A percentile compares a stretch with the other conserved stretches of the same genome.
These are phyloP conservation scores for Leptestheria dahalacensis DNA, from an alignment of 1,140 invertebrate genomes.

Conservation along the genomic window DNA sequence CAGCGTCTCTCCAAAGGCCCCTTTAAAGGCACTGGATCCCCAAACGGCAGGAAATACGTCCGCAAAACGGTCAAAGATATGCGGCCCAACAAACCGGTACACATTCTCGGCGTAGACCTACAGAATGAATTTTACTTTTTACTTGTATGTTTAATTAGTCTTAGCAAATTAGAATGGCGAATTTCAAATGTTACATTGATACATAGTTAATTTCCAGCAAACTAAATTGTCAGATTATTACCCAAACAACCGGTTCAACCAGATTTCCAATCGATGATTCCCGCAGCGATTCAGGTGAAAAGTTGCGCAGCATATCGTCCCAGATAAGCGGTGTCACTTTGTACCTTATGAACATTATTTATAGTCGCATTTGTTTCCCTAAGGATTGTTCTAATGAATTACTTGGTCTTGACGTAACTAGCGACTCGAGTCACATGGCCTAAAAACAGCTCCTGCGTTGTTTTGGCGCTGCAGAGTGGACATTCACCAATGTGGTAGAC, in stretches of 20 bases:
- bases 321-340: slow-evolving; percentile 56
- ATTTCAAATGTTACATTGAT: background rate
- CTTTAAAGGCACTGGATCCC: slow-evolving; percentile 85
- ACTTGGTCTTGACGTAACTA: slow-evolving; percentile 26
- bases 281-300: slow-evolving; percentile 32
- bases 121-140: background rate
- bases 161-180: background rate
- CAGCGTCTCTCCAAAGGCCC: slow-evolving; percentile 61
- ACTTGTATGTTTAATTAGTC: background rate
- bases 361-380: too few relatives aligned
- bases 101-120: slow-evolving; percentile 45
- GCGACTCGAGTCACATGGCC: slow-evolving; percentile 43
- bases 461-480: slow-evolving; percentile 41
- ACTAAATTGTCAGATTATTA: background rate
- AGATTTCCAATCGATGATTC: slow-evolving; percentile 52
- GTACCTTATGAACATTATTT: too few relatives aligned
- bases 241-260: slow-evolving; percentile 78
- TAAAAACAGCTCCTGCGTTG: slow-evolving; percentile 45
- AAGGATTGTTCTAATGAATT: too few relatives aligned
- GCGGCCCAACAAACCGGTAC: slow-evolving; percentile 36
- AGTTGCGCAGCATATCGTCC: slow-evolving; percentile 83
- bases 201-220: too few relatives aligned
- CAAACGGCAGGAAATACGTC: slow-evolving; percentile 73
- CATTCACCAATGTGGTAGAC: slow-evolving; percentile 63
- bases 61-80: slow-evolving; percentile 63